Conservation (phyloP, 2,797 vertebrate genomes). For the Eleutherodactylus coqui region DNA sequence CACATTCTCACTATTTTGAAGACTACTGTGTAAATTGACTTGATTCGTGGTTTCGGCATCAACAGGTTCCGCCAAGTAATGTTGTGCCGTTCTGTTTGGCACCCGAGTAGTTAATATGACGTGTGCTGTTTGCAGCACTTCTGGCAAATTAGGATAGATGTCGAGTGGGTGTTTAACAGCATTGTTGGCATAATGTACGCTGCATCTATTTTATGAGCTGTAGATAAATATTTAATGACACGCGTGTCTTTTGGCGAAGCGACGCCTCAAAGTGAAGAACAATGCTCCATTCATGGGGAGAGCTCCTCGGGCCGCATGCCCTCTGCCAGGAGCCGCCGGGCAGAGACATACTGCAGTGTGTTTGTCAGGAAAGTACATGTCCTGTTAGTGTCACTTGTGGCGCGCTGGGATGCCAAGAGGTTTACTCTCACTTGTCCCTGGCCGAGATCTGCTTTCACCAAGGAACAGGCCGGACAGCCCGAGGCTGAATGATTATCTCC, state of each 20-base stretch:
- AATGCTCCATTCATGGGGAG: slow-evolving; percentile 36
- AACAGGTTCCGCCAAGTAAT: too few relatives aligned
- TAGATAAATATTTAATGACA: slow-evolving; percentile 52
- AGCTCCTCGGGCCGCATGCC: neutral
- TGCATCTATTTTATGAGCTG: slow-evolving; percentile 30
- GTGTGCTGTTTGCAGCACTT: neutral
- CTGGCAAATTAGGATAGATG: slow-evolving; percentile 13
- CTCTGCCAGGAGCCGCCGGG: slow-evolving; percentile 7
- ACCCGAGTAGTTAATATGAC: slow-evolving; percentile 18
- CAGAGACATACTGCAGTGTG: slow-evolving; percentile 3
- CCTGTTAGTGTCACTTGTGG: neutral
- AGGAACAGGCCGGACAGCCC: neutral
- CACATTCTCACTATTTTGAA: too few relatives aligned
- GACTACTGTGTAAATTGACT: too few relatives aligned
- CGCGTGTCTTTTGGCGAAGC: slow-evolving; percentile 32
- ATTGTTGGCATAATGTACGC: neutral
- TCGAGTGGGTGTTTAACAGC: slow-evolving; percentile 45
- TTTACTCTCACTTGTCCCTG: neutral
- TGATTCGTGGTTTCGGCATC: too few relatives aligned
- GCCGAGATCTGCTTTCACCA: neutral
- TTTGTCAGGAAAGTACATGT: neutral
- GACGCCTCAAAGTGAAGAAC: slow-evolving; percentile 14
- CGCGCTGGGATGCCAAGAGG: neutral
- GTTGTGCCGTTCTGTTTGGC: neutral
- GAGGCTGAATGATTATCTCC: neutral